These are phyloP conservation scores for Drosophila monieri DNA, from an alignment of 2,888 invertebrate genomes.

Conservation along the genomic window DNA sequence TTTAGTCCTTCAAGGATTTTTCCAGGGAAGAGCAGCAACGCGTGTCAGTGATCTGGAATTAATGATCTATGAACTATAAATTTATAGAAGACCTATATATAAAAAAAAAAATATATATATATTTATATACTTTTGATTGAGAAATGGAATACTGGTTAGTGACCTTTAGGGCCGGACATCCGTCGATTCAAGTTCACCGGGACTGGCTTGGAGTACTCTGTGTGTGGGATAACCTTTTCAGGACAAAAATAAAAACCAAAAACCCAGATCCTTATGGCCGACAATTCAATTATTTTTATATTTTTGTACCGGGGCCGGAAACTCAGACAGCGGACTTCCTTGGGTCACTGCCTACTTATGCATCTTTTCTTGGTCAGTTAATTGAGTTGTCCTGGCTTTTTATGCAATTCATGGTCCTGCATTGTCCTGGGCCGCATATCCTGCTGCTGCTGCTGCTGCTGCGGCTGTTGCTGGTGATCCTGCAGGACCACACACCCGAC, in stretches of 20 bases:
- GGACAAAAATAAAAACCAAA: background rate
- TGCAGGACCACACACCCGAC: conserved; percentile 64
- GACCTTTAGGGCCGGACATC: conserved; percentile 26
- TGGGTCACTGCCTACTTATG: conserved; percentile 58
- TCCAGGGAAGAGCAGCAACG: conserved; percentile 53
- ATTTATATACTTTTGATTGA: background rate
- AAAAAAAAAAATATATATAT: background rate
- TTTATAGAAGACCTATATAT: background rate
- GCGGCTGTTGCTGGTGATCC: conserved; percentile 45
- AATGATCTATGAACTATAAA: conserved; percentile 16
- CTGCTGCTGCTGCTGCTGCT: conserved; percentile 53
- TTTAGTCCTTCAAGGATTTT: conserved; percentile 30
- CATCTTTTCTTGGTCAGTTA: conserved; percentile 51
- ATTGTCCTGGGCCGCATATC: conserved; percentile 65
- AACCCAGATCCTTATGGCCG: conserved; percentile 45
- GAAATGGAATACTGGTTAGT: too few relatives aligned
- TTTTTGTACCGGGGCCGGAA: conserved; percentile 59
- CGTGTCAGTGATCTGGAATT: conserved; percentile 52
- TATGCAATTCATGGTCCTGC: conserved; percentile 74
- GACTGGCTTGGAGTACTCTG: conserved; percentile 12
- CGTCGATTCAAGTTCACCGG: conserved; percentile 25
- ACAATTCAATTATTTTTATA: conserved; percentile 66
- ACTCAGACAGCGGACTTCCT: conserved; percentile 53
- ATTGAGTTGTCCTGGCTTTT: conserved; percentile 69
- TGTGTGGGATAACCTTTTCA: conserved; percentile 27